A percentile compares a stretch with the other conserved stretches of the same genome.
phyloP scores from a whole-genome alignment of 2,888 invertebrate genomes.

The Quadroppia sp. region DNA sequence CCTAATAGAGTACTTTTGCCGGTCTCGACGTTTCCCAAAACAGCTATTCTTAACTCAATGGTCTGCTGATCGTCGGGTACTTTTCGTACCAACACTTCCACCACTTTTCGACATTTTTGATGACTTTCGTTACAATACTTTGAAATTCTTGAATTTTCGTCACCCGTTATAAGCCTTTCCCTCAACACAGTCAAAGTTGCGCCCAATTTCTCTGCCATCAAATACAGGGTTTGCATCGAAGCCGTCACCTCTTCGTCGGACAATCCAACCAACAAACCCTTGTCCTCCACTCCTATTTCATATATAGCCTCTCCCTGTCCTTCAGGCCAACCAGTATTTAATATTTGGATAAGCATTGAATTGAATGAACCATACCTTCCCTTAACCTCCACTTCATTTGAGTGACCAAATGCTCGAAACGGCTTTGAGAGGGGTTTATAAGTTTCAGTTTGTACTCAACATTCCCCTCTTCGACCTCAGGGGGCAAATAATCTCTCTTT shows the following conservation, averaged over 20 bases:
- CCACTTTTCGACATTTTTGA: constrained; percentile 38
- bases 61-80: constrained; percentile 78
- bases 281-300: constrained; percentile 83
- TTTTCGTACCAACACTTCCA: constrained; percentile 81
- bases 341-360: background rate
- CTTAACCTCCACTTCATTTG: constrained; percentile 97
- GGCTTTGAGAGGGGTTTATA: constrained; percentile 79
- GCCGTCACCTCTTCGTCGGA: constrained; percentile 76
- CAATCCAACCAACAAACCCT: constrained; percentile 61
- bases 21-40: constrained; percentile 90
- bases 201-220: constrained; percentile 77
- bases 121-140: background rate
- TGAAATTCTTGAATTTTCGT: constrained; percentile 39
- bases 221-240: constrained; percentile 74
- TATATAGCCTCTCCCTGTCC: constrained; percentile 95
- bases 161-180: constrained; percentile 59
- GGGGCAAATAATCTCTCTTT: constrained; percentile 60
- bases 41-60: constrained; percentile 84
- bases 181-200: constrained; percentile 74
- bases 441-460: constrained; percentile 94
- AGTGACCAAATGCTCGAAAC: constrained; percentile 93
- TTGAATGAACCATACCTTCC: constrained; percentile 59
- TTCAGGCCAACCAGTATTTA: background rate
- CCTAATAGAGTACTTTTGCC: constrained; percentile 96
- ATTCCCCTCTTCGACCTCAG: constrained; percentile 89